These are phyloP conservation scores for Eulithis testata DNA, from an alignment of 2,888 invertebrate species.

Conservation along the genomic window DNA sequence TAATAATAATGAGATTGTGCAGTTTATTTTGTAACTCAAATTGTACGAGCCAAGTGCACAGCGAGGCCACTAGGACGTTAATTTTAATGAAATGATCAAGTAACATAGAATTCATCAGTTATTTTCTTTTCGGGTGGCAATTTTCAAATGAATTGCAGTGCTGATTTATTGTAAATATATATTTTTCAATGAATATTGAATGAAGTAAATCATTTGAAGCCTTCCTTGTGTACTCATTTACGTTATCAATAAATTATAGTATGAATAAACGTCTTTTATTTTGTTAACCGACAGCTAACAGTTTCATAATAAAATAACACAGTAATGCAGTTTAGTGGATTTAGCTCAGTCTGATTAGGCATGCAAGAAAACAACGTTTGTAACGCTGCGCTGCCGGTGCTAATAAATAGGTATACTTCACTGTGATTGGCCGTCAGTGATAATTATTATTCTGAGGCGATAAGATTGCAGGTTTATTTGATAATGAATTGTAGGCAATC, in stretches of 20 bases:
- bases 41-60: conserved; percentile 76
- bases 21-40: conserved; percentile 45
- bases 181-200: conserved; percentile 79
- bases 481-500: conserved; percentile 74
- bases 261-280: conserved; percentile 68
- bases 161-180: conserved; percentile 82
- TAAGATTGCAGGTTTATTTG: conserved; percentile 78
- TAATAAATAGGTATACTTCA: conserved; percentile 23
- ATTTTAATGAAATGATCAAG: conserved; percentile 70
- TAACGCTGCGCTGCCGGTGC: conserved; percentile 20
- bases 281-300: conserved; percentile 20
- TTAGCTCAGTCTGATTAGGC: conserved; percentile 18
- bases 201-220: conserved; percentile 83
- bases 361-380: conserved; percentile 29
- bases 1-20: conserved; percentile 48
- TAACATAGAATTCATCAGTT: conserved; percentile 57
- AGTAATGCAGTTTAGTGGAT: background rate
- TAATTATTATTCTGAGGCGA: conserved; percentile 68
- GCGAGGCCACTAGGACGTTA: conserved; percentile 76
- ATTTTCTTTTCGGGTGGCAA: conserved; percentile 70
- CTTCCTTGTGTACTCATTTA: conserved; percentile 85
- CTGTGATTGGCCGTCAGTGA: conserved; percentile 67
- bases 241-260: conserved; percentile 85
- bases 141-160: conserved; percentile 73
- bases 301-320: background rate